Base-by-base conservation (phyloP, 2,113 vertebrate genomes). In the Eublepharis macularius region DNA sequence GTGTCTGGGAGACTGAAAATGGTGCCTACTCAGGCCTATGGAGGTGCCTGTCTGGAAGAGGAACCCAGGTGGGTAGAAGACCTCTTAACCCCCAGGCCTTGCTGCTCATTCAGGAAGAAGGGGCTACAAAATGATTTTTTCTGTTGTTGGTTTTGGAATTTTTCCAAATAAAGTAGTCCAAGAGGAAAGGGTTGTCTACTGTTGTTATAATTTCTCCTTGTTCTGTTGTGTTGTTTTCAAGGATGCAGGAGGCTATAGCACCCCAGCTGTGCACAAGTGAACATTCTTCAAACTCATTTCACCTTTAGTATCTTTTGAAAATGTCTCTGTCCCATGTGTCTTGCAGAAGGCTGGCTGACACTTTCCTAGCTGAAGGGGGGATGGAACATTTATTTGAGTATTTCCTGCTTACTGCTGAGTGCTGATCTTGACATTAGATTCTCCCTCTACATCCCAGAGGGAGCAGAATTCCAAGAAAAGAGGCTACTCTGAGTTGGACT, bases 161-260 rank as follows among this genome's bases (percentile, higher is more conserved):
- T 95, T 96, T 96, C 95, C 95, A 96, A 97, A 97, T 97, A 97
- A 97, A 97, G 95, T 96, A 97, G 90, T 93, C 93, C 92, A 89
- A 93, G 92, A 94, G 88, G 90, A 92, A 93, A 74, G 68, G 36
- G 77, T 29, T 0, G 1, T 47, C 77, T 82, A 36, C 51, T 69
- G 45, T 41, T 2, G 1, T 84, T 24, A 70, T 26, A 89, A 68
- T 72, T 73, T 82, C 51, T 51, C 0, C 3, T 34, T 29, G 21
- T 36, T 43, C 54, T 16, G 0, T 1, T 57, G 1, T n/a, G 5
- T 24, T 39, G n/a, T 39, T 68, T 51, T 49, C 1, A 5, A n/a
- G 69, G 43, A 39, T 21, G 6, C 43, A 29, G 54, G 6, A 10
- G 29, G 2, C 19, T 24, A 11, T 82, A 32, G 36, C 63, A 77